Evolutionary conservation across 1,140 invertebrate genomes (phyloP), one percentile per base, ranked within the genome.

Genomic region (Streblospio benedicti): DNA sequence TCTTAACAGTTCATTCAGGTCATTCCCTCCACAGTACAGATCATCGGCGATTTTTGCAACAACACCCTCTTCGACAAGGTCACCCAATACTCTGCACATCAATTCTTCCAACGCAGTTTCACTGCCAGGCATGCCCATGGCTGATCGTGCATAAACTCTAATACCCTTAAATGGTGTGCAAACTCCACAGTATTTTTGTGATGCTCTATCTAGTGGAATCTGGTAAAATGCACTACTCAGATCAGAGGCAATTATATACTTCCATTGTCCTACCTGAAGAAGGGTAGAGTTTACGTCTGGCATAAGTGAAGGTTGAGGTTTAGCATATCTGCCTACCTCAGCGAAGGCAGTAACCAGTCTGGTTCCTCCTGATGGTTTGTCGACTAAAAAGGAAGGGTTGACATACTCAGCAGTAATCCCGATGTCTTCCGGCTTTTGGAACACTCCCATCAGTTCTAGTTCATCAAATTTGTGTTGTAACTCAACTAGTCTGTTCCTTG

Each of bases 271-370:
- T 20, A 66, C 47, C 43, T 64, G 66, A 20, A 61, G 50, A 16
- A 52, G 50, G 50, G 20, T 18, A n/a, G 33, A 64, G 18, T 65
- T 57, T 20, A 62, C 54, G 50, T 64, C 55, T n/a, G 65, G 65
- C 65, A 66, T 62, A 4, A 64, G 35, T 3, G 57, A 55, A n/a
- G 62, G 55, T 51, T 56, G 55, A 0, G 55, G 59, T 27, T 61
- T 64, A 16, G 54, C 57, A 32, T 65, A 61, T 6, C 45, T 27
- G 0, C 57, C 63, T 2, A 65, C 63, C n/a, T 60, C 60, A 30
- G 57, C 57, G 33, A 67, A 65, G n/a, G 63, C 63, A 23, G 61
- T 67, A 14, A 65, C 60, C 14, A 65, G 41, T 12, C 60, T n/a
- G 33, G 27, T 47, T 4, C 55, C 58, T 20, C 65, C 63, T 20